Conservation (phyloP, 2,797 vertebrate genomes). For the Myripristis murdjan region DNA sequence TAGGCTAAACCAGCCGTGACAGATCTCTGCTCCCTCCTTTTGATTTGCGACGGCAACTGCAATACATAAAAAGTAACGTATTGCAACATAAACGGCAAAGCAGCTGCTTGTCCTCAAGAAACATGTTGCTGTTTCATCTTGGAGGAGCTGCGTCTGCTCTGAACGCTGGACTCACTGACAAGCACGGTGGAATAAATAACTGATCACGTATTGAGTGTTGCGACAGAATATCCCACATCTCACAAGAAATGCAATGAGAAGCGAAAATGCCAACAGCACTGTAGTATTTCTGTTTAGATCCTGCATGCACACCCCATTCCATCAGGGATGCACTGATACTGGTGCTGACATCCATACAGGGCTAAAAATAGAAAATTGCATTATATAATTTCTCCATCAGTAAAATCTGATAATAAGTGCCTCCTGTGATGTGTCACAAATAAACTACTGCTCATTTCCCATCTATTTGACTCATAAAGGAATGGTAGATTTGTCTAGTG, state of each 20-base stretch:
- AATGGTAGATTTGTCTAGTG: background rate
- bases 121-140: slow-evolving; percentile 57
- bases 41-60: slow-evolving; percentile 60
- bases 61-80: no score
- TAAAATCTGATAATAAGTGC: slow-evolving; percentile 1
- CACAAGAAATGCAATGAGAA: background rate
- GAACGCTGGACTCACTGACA: slow-evolving; percentile 7
- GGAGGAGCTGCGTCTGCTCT: slow-evolving; percentile 17
- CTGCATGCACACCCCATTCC: background rate
- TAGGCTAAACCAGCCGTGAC: slow-evolving; percentile 43
- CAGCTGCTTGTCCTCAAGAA: slow-evolving; percentile 71
- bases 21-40: slow-evolving; percentile 47
- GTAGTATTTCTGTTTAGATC: background rate
- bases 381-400: background rate
- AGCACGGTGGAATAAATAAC: slow-evolving; percentile 30
- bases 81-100: no score
- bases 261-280: background rate
- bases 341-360: background rate
- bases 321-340: background rate
- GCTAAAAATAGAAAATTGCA: background rate
- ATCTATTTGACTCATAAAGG: background rate
- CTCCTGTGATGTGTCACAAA: background rate
- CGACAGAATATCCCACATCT: background rate
- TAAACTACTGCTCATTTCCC: background rate
- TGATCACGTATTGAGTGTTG: slow-evolving; percentile 39